A percentile compares a stretch with the other conserved stretches of the same genome.
Evolutionary conservation across 1,140 invertebrate genomes (phyloP).

Genomic region (Bombyx mandarina): DNA sequence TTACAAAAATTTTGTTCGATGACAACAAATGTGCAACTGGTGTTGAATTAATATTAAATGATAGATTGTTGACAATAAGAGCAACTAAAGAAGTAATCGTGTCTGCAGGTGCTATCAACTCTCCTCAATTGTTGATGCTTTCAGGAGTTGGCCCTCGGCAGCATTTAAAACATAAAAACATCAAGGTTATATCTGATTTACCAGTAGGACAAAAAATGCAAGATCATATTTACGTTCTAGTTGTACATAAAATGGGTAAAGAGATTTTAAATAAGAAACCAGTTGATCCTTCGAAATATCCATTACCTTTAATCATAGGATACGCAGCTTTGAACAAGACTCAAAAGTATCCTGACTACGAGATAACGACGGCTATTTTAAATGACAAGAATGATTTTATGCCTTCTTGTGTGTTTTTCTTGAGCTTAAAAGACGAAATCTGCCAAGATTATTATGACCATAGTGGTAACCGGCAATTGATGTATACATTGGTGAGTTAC

Average conservation of each 20-base stretch:
- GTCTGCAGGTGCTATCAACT: constrained; percentile 5
- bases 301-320: background rate
- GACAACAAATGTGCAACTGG: constrained; percentile 51
- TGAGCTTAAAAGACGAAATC: constrained; percentile 1
- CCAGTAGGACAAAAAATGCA: constrained; percentile 7
- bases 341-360: constrained; percentile 3
- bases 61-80: background rate
- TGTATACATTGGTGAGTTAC: background rate
- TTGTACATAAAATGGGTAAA: constrained; percentile 3
- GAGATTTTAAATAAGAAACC: background rate
- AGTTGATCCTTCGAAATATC: background rate
- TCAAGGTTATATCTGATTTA: constrained; percentile 1
- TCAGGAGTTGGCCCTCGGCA: constrained; percentile 5
- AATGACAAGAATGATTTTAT: background rate
- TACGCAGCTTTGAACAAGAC: constrained; percentile 3
- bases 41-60: background rate
- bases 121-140: constrained; percentile 6
- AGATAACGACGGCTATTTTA: background rate
- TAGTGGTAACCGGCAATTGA: background rate
- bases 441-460: constrained; percentile 1
- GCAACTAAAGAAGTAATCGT: constrained; percentile 4
- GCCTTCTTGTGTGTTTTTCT: background rate
- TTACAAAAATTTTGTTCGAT: constrained; percentile 74
- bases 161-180: constrained; percentile 1
- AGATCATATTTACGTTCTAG: background rate